These are phyloP conservation scores for Rhopalosiphum nymphaeae DNA, from an alignment of 2,888 invertebrate genomes.

Conservation along the genomic window DNA sequence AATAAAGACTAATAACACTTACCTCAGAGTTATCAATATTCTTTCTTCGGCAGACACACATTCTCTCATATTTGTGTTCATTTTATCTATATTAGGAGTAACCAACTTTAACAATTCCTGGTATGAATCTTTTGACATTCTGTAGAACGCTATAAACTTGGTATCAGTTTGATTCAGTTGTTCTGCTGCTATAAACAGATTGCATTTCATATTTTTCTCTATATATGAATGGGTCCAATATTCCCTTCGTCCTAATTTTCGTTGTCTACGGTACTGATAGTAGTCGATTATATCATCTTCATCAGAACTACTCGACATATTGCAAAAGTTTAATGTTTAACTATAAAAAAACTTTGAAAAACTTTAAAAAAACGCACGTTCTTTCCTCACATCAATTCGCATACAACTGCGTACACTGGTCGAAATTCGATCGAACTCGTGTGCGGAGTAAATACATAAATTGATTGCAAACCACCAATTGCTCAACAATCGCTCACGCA, in stretches of 20 bases:
- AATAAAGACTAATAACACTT: constrained; percentile 30
- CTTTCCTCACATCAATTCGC: constrained; percentile 17
- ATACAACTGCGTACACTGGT: constrained; percentile 44
- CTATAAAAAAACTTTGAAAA: constrained; percentile 18
- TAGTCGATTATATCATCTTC: constrained; percentile 34
- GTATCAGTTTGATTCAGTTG: constrained; percentile 37
- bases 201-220: constrained; percentile 49
- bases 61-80: constrained; percentile 40
- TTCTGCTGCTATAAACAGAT: constrained; percentile 39
- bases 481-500: constrained; percentile 39
- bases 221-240: constrained; percentile 51
- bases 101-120: constrained; percentile 36
- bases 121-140: constrained; percentile 44
- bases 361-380: constrained; percentile 26
- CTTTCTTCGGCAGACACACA: constrained; percentile 46
- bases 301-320: constrained; percentile 50
- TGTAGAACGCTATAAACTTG: constrained; percentile 33
- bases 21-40: constrained; percentile 48
- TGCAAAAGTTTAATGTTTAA: constrained; percentile 26
- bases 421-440: constrained; percentile 34
- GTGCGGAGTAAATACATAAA: constrained; percentile 37
- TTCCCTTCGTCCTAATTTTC: constrained; percentile 49
- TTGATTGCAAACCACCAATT: constrained; percentile 8
- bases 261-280: constrained; percentile 47
- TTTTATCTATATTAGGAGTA: constrained; percentile 24